These are phyloP conservation scores for Pteronotus mesoamericanus DNA, from an alignment of 2,797 vertebrate genomes.

Conservation along the genomic window DNA sequence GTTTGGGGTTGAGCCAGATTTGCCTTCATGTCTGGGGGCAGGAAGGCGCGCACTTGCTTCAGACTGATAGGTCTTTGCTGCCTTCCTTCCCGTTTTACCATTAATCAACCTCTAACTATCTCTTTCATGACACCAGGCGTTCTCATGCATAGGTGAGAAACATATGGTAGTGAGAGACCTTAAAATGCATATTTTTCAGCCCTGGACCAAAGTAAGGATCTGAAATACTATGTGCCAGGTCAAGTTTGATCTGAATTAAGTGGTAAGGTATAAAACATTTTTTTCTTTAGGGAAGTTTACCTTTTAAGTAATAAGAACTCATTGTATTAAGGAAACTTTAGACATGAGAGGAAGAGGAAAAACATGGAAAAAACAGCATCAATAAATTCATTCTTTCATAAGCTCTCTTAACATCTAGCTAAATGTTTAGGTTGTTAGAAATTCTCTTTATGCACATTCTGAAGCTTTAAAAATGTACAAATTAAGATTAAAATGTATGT, in stretches of 20 bases:
- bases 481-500: constrained; percentile 2
- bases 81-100: neutral
- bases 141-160: neutral
- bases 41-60: neutral
- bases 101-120: neutral
- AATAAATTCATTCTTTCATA: neutral
- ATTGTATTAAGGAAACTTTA: neutral
- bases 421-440: constrained; percentile 16
- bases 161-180: neutral
- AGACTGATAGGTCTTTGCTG: neutral
- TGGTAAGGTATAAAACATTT: neutral
- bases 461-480: neutral
- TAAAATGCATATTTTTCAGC: neutral
- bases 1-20: neutral
- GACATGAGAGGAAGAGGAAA: neutral
- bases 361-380: neutral
- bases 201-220: neutral
- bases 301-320: neutral
- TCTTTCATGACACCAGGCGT: neutral
- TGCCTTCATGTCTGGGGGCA: neutral
- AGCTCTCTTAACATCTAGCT: neutral
- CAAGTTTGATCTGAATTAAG: neutral
- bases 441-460: neutral
- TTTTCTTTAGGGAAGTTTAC: neutral
- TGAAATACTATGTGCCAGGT: neutral